phyloP scores from a whole-genome alignment of 2,113 vertebrate genomes.

The Cheirogaleus medius region DNA sequence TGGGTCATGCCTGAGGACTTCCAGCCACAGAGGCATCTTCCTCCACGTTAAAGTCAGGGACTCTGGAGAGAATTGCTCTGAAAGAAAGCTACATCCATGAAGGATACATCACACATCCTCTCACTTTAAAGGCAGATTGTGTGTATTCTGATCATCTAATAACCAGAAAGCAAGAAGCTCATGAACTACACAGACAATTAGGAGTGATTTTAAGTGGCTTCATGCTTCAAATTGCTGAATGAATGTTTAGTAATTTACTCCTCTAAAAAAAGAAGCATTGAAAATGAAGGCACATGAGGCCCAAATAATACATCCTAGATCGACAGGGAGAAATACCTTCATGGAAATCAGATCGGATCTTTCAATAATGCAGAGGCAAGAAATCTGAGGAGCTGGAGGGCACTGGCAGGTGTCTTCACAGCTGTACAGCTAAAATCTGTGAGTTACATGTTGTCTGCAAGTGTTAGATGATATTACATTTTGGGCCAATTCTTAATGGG shows the following conservation, averaged over 20 bases:
- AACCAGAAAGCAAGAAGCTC: not conserved
- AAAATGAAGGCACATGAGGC: not conserved
- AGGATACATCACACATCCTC: not conserved
- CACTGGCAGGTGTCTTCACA: constrained; percentile 64
- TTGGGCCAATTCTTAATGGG: constrained; percentile 35
- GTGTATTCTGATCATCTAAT: not conserved
- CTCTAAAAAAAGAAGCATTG: not conserved
- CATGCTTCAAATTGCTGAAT: not conserved
- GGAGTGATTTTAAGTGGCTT: not conserved
- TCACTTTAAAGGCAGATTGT: not conserved
- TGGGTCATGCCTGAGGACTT: not conserved
- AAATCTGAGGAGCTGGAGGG: constrained; percentile 46
- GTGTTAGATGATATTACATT: constrained; percentile 41
- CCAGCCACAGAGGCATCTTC: not conserved
- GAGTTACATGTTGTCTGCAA: not conserved
- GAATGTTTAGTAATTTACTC: not conserved
- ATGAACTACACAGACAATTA: not conserved
- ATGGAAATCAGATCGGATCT: constrained; percentile 52
- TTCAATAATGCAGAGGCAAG: constrained; percentile 24
- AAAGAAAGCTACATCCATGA: not conserved
- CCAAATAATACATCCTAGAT: constrained; percentile 25
- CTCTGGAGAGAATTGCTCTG: not conserved
- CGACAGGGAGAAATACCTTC: constrained; percentile 16
- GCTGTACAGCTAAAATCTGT: constrained; percentile 41
- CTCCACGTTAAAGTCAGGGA: not conserved